Base-by-base conservation (phyloP, 2,797 vertebrate species). In the Eulemur mongoz region DNA sequence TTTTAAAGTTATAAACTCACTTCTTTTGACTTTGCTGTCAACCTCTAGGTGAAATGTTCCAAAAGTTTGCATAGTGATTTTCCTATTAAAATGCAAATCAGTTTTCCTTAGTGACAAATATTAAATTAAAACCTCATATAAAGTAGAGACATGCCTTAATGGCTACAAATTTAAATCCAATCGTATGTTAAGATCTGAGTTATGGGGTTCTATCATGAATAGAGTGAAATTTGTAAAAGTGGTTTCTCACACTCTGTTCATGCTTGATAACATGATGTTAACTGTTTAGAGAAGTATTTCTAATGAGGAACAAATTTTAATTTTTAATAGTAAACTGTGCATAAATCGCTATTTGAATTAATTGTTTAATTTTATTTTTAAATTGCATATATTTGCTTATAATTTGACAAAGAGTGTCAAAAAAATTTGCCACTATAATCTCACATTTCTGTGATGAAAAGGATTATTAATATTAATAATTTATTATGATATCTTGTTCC, bases 71-170 rank as follows among this genome's bases (percentile, higher is more conserved):
- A 94, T 50, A 95, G 89, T 89, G 96, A 93, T 93, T 97, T 95
- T 90, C 94, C 92, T 89, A 98, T 98, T 97, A 97, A 98, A 97
- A 97, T 98, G 94, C 81, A 98, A 98, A 98, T 97, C 52, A 89
- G 59, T 94, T 98, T 95, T 97, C 52, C 82, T 98, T 94, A 88
- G 92, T 81, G 89, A 96, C 86, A 97, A 98, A 98, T 97, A 96
- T 91, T 97, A 97, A 98, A 97, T 98, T 98, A 91, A 95, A 88
- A 94, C 76, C 80, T 97, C 91, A 98, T 97, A 65, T 67, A 93
- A 93, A 96, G 25, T 87, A 52, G 63, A 93, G 92, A 95, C 73
- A 96, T 92, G 79, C 91, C 57, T 96, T 95, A 93, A 97, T 87
- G 96, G n/a, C 84, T 96, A 13, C 59, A 89, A 81, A 94, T 73